Percentiles rank a stretch among this genome's conserved stretches.
Evolutionary conservation across 2,888 invertebrate genomes (phyloP).

Genomic region (Apodemia hepburni): DNA sequence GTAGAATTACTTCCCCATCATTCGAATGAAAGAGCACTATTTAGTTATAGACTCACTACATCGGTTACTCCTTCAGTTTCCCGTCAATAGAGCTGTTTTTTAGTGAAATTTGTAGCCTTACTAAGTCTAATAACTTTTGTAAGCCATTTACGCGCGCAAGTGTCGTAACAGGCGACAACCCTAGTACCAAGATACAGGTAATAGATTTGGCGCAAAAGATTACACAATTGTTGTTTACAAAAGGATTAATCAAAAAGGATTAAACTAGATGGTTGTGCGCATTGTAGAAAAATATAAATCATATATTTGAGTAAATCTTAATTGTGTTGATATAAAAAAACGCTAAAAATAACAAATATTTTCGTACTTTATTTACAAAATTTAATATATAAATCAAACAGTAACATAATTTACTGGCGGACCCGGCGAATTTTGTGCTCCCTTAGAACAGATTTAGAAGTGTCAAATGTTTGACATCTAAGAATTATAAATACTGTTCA

Average conservation of each 20-base stretch:
- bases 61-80: too few relatives aligned
- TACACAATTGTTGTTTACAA: slow-evolving; percentile 21
- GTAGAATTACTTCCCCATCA: too few relatives aligned
- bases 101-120: too few relatives aligned
- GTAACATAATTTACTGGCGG: too few relatives aligned
- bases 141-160: not conserved
- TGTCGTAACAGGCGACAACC: slow-evolving; percentile 16
- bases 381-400: too few relatives aligned
- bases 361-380: not conserved
- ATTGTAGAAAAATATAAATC: not conserved
- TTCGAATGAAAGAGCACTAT: too few relatives aligned
- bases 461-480: too few relatives aligned
- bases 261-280: not conserved
- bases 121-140: not conserved
- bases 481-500: too few relatives aligned
- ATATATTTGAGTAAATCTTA: not conserved
- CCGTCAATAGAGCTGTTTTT: too few relatives aligned
- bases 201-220: slow-evolving; percentile 22
- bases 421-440: too few relatives aligned
- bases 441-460: too few relatives aligned
- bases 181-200: slow-evolving; percentile 20
- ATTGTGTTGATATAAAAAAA: not conserved
- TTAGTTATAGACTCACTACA: too few relatives aligned
- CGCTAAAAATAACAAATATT: not conserved
- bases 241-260: slow-evolving; percentile 19